Evolutionary conservation across 2,888 invertebrate species (phyloP).

Genomic region (Scaptomyza polygonia): DNA sequence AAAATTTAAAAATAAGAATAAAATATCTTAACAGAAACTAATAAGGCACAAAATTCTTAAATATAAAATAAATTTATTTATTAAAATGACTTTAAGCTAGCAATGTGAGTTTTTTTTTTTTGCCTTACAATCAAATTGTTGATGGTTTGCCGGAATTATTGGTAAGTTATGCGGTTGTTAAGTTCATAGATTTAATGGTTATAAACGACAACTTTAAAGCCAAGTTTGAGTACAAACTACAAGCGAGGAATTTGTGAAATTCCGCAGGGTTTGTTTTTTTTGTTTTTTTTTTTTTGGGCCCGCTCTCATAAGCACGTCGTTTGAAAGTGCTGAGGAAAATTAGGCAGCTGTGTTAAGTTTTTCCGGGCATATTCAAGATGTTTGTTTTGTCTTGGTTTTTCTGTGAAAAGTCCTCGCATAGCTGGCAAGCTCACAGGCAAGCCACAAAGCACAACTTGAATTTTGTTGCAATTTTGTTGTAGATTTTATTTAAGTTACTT

Average conservation of each 20-base stretch:
- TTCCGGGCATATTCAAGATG: slow-evolving; percentile 66
- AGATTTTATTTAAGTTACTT: slow-evolving; percentile 35
- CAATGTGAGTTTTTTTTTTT: neutral
- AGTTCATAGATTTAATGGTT: slow-evolving; percentile 32
- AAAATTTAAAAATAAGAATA: too few relatives aligned
- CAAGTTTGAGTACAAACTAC: slow-evolving; percentile 43
- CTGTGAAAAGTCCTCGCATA: slow-evolving; percentile 41
- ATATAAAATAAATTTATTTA: too few relatives aligned
- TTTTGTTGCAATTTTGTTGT: slow-evolving; percentile 21
- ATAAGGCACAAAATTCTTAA: too few relatives aligned
- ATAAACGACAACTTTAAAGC: slow-evolving; percentile 64
- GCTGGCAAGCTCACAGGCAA: slow-evolving; percentile 17
- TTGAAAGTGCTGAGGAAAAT: slow-evolving; percentile 57
- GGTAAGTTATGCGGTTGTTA: neutral
- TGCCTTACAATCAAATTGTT: neutral
- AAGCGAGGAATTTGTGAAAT: slow-evolving; percentile 68
- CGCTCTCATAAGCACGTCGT: slow-evolving; percentile 32
- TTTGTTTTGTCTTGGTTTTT: slow-evolving; percentile 45
- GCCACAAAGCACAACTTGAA: slow-evolving; percentile 29
- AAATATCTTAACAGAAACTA: too few relatives aligned
- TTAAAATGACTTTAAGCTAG: neutral
- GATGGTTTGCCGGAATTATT: slow-evolving; percentile 23
- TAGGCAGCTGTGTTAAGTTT: slow-evolving; percentile 62
- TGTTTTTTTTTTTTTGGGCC: slow-evolving; percentile 14
- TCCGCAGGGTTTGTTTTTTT: slow-evolving; percentile 42